phyloP scores from a whole-genome alignment of 1,140 invertebrate genomes.

The Gyrodactylus bullatarudis region DNA sequence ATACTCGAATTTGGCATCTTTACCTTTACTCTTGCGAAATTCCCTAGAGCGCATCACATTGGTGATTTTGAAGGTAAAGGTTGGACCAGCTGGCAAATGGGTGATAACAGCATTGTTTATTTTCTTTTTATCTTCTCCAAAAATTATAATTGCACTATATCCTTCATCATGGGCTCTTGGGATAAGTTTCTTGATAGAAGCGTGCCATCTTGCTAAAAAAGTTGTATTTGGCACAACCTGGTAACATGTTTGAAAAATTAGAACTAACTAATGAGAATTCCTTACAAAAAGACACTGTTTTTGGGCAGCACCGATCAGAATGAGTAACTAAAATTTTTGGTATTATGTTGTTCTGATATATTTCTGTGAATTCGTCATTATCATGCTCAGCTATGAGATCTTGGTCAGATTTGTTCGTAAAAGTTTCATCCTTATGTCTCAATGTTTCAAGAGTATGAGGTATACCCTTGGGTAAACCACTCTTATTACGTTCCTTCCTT shows the following conservation, averaged over 20 bases:
- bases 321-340: not conserved
- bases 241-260: no score
- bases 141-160: constrained; percentile 56
- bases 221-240: not conserved
- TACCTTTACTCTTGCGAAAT: constrained; percentile 25
- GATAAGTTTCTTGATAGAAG: constrained; percentile 51
- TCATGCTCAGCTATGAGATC: not conserved
- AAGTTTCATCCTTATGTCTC: not conserved
- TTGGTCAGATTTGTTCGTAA: not conserved
- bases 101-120: constrained; percentile 49
- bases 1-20: not conserved
- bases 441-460: not conserved
- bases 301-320: not conserved
- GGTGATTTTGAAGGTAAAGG: constrained; percentile 37
- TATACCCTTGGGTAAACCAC: not conserved
- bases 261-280: no score
- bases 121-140: constrained; percentile 62
- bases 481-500: not conserved
- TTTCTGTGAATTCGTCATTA: not conserved
- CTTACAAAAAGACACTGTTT: not conserved
- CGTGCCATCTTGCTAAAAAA: constrained; percentile 29
- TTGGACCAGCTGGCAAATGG: constrained; percentile 74
- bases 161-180: constrained; percentile 36
- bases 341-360: not conserved
- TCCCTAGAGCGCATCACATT: constrained; percentile 22